Base-by-base conservation (phyloP, 2,888 invertebrate species). In the Caenorhabditis sp. region DNA sequence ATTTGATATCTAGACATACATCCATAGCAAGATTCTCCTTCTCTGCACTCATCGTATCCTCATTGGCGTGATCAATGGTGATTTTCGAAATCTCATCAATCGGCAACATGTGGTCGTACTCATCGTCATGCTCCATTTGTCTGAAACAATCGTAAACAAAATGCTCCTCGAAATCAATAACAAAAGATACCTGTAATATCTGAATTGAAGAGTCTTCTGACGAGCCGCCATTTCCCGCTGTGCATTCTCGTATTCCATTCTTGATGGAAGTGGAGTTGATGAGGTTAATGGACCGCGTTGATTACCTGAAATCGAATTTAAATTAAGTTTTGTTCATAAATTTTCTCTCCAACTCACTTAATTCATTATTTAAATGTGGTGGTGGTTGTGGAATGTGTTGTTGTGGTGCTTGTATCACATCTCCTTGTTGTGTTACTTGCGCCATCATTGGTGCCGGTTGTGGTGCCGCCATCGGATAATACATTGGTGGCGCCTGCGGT, bases 81-180 rank as follows among this genome's bases (percentile, higher is more conserved):
- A 75, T 75, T 27, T 67, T 53, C 4, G 75, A 75, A 49, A 75
- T 53, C 36, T 75, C 75, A n/a, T 54, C 67, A 25, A 75, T 70
- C 20, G 73, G 73, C 50, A 73, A 23, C 59, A 59, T 25, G 5
- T 25, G 26, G 26, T 56, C 56, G 20, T 49, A 56, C 1, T 53
- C 36, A 21, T 75, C 75, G 31, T 74, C 74, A 43, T 75, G 70
- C 21, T 75, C 75, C 67, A 75, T 67, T 1, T 43, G 59, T 25
- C 68, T 73, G 60, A 49, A 71, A 31, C n/a, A n/a, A n/a, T n/a
- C n/a, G n/a, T n/a, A n/a, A 31, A 31, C 10, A 7, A 7, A 31
- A 31, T 31, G 4, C 10, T 31, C 10, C 31, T 31, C 31, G 4
- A 31, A 31, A 31, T 31, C 31, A 31, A 7, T 4, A 31, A 31